Evolutionary conservation across 2,888 invertebrate genomes (phyloP).

Genomic region (Stenoptilia bipunctidactyla): DNA sequence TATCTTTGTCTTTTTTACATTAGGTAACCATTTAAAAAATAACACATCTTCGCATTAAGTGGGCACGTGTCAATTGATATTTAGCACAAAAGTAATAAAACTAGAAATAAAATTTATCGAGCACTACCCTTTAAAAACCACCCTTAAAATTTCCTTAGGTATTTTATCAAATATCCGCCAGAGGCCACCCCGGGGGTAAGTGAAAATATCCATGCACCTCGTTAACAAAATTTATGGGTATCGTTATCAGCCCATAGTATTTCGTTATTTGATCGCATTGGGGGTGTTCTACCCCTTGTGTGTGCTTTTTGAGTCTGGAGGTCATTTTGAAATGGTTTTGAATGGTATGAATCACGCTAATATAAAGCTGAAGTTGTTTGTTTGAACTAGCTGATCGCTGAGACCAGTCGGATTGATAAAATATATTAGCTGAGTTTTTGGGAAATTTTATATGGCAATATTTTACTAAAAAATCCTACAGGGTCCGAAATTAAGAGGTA

Average conservation of each 20-base stretch:
- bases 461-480: too few species aligned
- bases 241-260: constrained; percentile 62
- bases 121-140: background rate
- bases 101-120: background rate
- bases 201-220: background rate
- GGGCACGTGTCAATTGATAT: too few species aligned
- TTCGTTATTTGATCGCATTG: constrained; percentile 64
- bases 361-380: background rate
- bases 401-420: too few species aligned
- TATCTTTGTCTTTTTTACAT: too few species aligned
- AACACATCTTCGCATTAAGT: too few species aligned
- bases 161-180: background rate
- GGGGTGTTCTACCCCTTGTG: constrained; percentile 23
- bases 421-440: too few species aligned
- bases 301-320: background rate
- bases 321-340: background rate
- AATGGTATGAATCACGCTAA: background rate
- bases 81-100: too few species aligned
- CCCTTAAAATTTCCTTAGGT: background rate
- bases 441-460: too few species aligned
- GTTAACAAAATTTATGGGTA: constrained; percentile 50
- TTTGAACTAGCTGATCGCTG: too few species aligned
- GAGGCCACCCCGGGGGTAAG: background rate
- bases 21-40: too few species aligned
- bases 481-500: too few species aligned